Conservation (phyloP, 2,113 vertebrate species). For the Macroglossus sobrinus region DNA sequence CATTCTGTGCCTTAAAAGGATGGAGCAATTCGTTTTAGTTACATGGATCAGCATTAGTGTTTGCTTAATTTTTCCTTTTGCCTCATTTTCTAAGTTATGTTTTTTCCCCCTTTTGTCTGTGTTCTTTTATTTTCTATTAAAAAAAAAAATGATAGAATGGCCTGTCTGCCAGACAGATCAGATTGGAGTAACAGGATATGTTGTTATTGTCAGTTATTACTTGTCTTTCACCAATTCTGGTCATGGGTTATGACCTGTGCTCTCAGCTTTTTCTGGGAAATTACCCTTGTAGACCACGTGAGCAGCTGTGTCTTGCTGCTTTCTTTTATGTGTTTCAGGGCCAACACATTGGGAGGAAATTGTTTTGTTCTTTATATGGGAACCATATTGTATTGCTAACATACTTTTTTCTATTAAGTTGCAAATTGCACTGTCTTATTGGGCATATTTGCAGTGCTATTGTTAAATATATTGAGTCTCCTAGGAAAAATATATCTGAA, state of each 20-base stretch:
- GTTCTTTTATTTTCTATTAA: constrained; percentile 40
- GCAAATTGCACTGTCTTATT: constrained; percentile 24
- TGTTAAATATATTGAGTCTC: constrained; percentile 25
- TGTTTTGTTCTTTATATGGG: background rate
- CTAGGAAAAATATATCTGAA: constrained; percentile 34
- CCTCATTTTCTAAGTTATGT: background rate
- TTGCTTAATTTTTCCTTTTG: constrained; percentile 1
- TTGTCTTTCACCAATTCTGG: background rate
- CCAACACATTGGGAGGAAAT: background rate
- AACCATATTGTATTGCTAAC: background rate
- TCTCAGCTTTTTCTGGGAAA: background rate
- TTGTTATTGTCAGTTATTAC: background rate
- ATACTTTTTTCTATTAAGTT: constrained; percentile 31
- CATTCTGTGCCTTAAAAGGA: background rate
- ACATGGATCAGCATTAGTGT: background rate
- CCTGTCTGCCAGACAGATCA: background rate
- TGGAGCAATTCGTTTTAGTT: background rate
- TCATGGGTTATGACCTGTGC: background rate
- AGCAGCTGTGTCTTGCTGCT: background rate
- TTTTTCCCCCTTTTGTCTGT: background rate
- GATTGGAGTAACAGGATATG: background rate
- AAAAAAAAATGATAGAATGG: background rate
- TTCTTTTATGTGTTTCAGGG: background rate
- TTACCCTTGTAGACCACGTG: background rate
- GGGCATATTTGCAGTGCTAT: constrained; percentile 2